Evolutionary conservation across 2,797 vertebrate species (phyloP), one percentile per base, ranked within the genome.

Genomic region (Sus cebifrons): DNA sequence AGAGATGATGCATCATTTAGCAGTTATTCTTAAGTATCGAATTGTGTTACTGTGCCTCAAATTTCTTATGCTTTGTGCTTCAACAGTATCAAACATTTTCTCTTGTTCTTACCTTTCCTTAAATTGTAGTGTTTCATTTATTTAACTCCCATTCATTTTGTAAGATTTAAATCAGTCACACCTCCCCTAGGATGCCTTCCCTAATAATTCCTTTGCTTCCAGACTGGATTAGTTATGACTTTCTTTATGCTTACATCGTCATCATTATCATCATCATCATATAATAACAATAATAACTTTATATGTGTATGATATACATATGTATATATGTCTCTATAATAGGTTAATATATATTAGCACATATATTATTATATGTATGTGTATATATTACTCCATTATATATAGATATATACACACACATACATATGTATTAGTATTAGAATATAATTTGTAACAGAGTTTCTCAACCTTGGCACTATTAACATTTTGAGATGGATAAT

Each of bases 221-320:
- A 87, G 60, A 86, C n/a, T 95, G 49, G 23, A 84, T 92, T 91
- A 83, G 18, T 65, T 84, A 77, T 18, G 17, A 44, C 16, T 44
- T 91, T 11, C 65, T 52, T 54, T 65, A 65, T 60, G 62, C 4
- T 82, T 74, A 32, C 56, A 81, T 68, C 16, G 32, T 49, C 44
- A 49, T 49, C 44, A 49, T 49, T 49, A 49, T 49, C 44, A 49
- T 6, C 44, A 49, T 49, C 44, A 10, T 49, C 44, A 49, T 49
- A 29, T 67, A 67, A n/a, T 67, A 67, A n/a, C 14, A 67, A 32
- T 32, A 70, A 20, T 70, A 70, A 32, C 32, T 18, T 16, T 68
- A 17, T 70, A 1, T 70, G 23, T 67, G 14, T 84, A 23, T n/a
- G 5, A 44, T 62, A 29, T 82, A 29, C 18, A 21, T 29, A 44